Percentiles rank a stretch among this genome's conserved stretches.
These are phyloP conservation scores for Coleophora deauratella DNA, from an alignment of 2,888 invertebrate species.

Conservation along the genomic window DNA sequence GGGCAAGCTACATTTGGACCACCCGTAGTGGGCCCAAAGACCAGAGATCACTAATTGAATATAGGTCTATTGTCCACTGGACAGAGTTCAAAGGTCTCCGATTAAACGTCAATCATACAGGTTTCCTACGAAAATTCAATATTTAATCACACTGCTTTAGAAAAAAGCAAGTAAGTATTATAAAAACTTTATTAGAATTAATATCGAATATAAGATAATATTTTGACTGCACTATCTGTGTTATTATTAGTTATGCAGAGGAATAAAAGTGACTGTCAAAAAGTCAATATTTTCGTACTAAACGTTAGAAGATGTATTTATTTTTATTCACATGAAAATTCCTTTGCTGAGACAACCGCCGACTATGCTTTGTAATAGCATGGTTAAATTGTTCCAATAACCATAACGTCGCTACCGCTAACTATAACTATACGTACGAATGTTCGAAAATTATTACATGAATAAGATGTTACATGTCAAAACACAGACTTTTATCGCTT, in stretches of 20 bases:
- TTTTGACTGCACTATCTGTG: neutral
- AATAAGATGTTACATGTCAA: slow-evolving; percentile 11
- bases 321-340: no score
- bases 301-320: no score
- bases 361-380: no score
- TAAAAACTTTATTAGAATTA: neutral
- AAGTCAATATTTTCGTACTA: no score
- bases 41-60: slow-evolving; percentile 44
- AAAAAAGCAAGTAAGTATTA: neutral
- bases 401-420: no score
- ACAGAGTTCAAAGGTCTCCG: slow-evolving; percentile 47
- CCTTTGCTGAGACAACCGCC: no score
- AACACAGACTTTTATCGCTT: slow-evolving; percentile 11
- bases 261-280: no score
- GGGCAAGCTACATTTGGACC: slow-evolving; percentile 43
- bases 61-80: slow-evolving; percentile 39
- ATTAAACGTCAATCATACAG: slow-evolving; percentile 47
- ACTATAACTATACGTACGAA: no score
- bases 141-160: slow-evolving; percentile 18
- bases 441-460: slow-evolving; percentile 9
- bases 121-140: slow-evolving; percentile 36
- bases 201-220: neutral
- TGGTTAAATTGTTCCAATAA: no score
- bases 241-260: no score
- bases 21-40: slow-evolving; percentile 37